A percentile compares a stretch with the other conserved stretches of the same genome.
These are phyloP conservation scores for Lethrus apterus DNA, from an alignment of 1,140 invertebrate genomes.

Conservation along the genomic window DNA sequence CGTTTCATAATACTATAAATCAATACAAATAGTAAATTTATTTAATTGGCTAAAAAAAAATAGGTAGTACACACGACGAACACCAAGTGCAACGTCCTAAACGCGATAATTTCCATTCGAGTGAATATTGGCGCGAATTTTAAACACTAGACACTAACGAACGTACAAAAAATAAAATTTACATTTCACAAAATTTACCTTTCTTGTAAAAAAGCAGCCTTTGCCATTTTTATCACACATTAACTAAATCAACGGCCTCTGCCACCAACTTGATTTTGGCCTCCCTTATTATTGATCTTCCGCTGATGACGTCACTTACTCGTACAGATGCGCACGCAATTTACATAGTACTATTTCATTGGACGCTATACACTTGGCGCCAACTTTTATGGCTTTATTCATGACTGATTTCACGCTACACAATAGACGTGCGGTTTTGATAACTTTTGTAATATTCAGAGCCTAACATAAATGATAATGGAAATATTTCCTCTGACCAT, in stretches of 20 bases:
- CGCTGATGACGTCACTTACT: constrained; percentile 28
- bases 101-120: no score
- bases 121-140: constrained; percentile 12
- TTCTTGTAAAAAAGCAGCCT: constrained; percentile 59
- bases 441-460: no score
- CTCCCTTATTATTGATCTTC: constrained; percentile 36
- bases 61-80: no score
- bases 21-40: no score
- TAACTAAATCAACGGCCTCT: constrained; percentile 49
- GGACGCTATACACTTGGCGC: constrained; percentile 29
- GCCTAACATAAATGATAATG: no score
- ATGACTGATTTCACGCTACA: constrained; percentile 20
- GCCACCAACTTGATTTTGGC: constrained; percentile 35
- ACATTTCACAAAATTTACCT: constrained; percentile 45
- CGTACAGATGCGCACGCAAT: constrained; percentile 22
- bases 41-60: no score
- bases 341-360: no score
- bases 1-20: no score
- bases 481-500: no score
- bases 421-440: constrained; percentile 26
- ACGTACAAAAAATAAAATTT: not conserved
- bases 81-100: no score
- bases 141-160: not conserved
- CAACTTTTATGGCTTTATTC: constrained; percentile 32
- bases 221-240: constrained; percentile 61